A percentile compares a stretch with the other conserved stretches of the same genome.
phyloP scores from a whole-genome alignment of 2,113 vertebrate species.

The Martes martes region DNA sequence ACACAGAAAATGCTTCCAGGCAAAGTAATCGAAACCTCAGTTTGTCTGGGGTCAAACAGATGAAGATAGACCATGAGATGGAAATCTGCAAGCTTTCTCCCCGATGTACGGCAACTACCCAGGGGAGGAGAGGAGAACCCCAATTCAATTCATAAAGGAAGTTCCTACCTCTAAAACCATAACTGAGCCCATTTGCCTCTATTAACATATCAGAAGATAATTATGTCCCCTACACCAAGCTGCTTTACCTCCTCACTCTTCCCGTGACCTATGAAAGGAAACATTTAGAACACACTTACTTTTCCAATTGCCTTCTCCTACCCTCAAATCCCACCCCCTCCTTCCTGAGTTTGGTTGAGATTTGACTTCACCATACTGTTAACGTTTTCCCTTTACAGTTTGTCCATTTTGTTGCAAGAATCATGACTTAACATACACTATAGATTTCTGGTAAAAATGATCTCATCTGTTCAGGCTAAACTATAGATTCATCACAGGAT shows the following conservation, averaged over 20 bases:
- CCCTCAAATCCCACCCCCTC: neutral
- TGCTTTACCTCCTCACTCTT: neutral
- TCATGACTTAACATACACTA: neutral
- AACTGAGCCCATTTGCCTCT: neutral
- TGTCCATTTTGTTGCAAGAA: neutral
- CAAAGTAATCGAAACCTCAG: neutral
- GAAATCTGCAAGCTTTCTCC: neutral
- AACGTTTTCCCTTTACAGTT: neutral
- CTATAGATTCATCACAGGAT: neutral
- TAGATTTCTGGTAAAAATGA: neutral
- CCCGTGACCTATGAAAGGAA: neutral
- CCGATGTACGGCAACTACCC: neutral
- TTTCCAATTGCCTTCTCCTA: neutral
- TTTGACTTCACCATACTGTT: neutral
- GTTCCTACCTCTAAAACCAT: neutral
- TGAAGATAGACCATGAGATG: neutral
- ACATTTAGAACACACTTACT: neutral
- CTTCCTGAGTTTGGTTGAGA: neutral
- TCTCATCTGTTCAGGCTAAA: neutral
- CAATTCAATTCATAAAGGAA: neutral
- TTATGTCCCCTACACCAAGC: neutral
- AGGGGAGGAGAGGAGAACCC: neutral
- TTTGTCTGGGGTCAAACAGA: neutral
- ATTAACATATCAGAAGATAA: neutral
- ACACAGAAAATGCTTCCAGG: neutral